These are phyloP conservation scores for Cygnus atratus DNA, from an alignment of 2,113 vertebrate genomes.

Conservation along the genomic window DNA sequence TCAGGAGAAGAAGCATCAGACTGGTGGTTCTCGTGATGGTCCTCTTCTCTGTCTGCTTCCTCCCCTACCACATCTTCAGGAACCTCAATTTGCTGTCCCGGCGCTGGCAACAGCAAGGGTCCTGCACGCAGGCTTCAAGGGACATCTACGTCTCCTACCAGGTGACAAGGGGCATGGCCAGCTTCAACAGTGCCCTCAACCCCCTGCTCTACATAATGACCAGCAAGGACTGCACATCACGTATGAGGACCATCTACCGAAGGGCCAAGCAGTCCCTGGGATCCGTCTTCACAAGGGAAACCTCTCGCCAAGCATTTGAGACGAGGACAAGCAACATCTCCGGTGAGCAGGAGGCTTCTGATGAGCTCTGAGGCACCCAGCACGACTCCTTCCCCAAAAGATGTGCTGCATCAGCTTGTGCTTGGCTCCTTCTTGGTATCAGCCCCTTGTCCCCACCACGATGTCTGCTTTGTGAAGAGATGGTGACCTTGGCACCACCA, in stretches of 20 bases:
- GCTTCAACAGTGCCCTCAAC: conserved; percentile 83
- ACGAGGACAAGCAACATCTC: not conserved
- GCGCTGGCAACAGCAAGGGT: not conserved
- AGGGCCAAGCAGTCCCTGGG: not conserved
- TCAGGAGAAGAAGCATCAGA: conserved; percentile 73
- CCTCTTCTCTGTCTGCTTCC: conserved; percentile 83
- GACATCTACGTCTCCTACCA: conserved; percentile 77
- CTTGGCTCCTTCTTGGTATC: not conserved
- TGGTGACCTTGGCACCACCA: not conserved
- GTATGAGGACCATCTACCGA: not conserved
- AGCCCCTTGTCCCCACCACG: not conserved
- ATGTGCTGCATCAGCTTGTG: not conserved
- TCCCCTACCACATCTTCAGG: conserved; percentile 80
- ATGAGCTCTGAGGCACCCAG: conserved; percentile 18
- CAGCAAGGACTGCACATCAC: conserved; percentile 51
- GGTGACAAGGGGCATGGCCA: conserved; percentile 78
- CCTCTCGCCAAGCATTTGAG: not conserved
- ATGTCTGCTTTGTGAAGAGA: not conserved
- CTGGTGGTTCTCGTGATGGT: conserved; percentile 76
- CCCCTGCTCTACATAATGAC: conserved; percentile 80
- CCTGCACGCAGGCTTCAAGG: conserved; percentile 47
- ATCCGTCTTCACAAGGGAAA: not conserved
- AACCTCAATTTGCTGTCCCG: conserved; percentile 80
- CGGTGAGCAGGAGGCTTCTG: not conserved
- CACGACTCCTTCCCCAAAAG: not conserved